Conservation (phyloP, 2,888 invertebrate genomes). For the Muschampia plurimacula region DNA sequence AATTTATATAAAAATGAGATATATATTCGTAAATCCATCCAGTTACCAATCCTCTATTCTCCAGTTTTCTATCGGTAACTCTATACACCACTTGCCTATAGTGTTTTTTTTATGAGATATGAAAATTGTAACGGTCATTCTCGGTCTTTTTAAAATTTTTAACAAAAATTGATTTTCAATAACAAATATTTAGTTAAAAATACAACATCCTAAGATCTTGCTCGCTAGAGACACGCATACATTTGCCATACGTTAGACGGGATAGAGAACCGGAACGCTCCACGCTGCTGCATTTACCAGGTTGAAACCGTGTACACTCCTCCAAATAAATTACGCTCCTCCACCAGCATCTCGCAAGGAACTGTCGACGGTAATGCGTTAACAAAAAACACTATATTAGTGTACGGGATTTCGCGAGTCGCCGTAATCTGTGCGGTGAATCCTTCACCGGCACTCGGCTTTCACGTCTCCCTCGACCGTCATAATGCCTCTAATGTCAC, state of each 20-base stretch:
- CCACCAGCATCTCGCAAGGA: slow-evolving; percentile 52
- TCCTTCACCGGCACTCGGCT: slow-evolving; percentile 72
- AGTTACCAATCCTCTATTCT: not conserved
- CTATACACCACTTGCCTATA: too few relatives aligned
- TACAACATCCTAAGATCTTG: not conserved
- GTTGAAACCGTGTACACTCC: slow-evolving; percentile 17
- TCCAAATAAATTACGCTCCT: slow-evolving; percentile 19
- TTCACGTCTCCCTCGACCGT: slow-evolving; percentile 75
- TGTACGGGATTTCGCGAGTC: slow-evolving; percentile 33
- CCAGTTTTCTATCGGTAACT: not conserved
- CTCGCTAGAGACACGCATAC: not conserved
- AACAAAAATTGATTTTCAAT: too few relatives aligned
- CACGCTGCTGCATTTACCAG: slow-evolving; percentile 47
- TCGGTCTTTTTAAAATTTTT: too few relatives aligned
- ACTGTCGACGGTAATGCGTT: slow-evolving; percentile 46
- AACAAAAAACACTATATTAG: slow-evolving; percentile 36
- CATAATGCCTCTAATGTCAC: slow-evolving; percentile 84
- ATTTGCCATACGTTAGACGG: slow-evolving; percentile 8
- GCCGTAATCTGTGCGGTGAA: slow-evolving; percentile 45
- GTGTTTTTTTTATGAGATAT: too few relatives aligned
- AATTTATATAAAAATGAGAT: slow-evolving; percentile 23
- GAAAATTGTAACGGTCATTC: too few relatives aligned
- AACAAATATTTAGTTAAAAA: too few relatives aligned
- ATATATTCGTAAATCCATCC: not conserved
- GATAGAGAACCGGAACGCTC: slow-evolving; percentile 16